These are phyloP conservation scores for Cottus gobio DNA, from an alignment of 2,113 vertebrate genomes.

Conservation along the genomic window DNA sequence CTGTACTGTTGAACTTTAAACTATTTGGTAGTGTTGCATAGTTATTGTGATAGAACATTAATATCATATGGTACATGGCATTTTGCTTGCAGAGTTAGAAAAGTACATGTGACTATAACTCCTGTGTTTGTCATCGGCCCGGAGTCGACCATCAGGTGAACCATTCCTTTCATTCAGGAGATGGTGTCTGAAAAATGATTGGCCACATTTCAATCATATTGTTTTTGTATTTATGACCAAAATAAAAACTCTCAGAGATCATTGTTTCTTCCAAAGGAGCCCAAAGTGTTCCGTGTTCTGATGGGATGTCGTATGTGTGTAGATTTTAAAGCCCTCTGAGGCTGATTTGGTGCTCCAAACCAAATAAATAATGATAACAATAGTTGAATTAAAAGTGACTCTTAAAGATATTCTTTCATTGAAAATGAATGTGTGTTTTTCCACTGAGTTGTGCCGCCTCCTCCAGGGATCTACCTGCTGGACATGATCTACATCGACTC, in stretches of 20 bases:
- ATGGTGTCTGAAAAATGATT: no score
- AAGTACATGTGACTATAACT: no score
- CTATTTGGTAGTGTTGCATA: background rate
- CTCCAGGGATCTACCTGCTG: conserved; percentile 93
- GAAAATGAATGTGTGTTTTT: background rate
- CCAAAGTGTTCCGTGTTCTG: background rate
- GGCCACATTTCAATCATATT: background rate
- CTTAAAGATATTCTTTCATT: background rate
- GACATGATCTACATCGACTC: conserved; percentile 98
- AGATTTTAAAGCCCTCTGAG: no score
- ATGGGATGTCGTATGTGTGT: no score
- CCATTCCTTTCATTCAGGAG: background rate
- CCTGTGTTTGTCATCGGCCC: no score
- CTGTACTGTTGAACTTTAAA: no score
- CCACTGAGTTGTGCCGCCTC: background rate
- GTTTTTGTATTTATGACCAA: background rate
- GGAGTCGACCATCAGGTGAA: background rate
- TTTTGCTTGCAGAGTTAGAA: background rate
- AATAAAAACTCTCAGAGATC: background rate
- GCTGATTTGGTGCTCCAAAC: no score
- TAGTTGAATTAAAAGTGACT: no score
- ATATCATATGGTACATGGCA: background rate
- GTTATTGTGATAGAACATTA: no score
- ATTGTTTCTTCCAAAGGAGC: background rate
- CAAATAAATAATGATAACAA: no score